These are phyloP conservation scores for Pseudochirops cupreus DNA, from an alignment of 2,797 vertebrate species.

Conservation along the genomic window DNA sequence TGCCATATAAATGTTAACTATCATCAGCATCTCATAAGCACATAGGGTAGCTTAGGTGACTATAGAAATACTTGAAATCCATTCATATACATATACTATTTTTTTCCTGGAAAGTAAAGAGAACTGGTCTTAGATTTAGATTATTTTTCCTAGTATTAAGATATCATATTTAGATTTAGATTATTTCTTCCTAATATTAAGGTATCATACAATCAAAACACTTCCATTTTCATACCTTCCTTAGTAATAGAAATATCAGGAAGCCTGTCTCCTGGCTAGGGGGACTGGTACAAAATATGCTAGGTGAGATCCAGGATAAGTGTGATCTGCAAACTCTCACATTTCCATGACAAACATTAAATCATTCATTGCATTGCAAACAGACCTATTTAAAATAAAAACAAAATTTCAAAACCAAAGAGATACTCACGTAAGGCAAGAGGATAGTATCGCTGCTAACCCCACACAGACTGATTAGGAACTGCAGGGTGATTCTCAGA, in stretches of 20 bases:
- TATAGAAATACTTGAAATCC: not conserved
- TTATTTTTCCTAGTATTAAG: constrained; percentile 55
- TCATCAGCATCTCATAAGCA: not conserved
- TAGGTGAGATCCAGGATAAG: not conserved
- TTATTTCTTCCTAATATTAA: constrained; percentile 53
- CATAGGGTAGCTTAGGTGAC: not conserved
- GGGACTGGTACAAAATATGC: constrained; percentile 33
- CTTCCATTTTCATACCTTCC: constrained; percentile 48
- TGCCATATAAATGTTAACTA: not conserved
- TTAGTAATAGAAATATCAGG: not conserved
- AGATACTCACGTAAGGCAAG: constrained; percentile 93
- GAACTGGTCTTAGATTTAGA: constrained; percentile 74
- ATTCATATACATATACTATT: not conserved
- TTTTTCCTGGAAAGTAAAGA: not conserved
- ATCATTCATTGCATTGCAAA: not conserved
- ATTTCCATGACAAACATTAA: not conserved
- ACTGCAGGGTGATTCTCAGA: constrained; percentile 95
- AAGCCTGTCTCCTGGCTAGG: constrained; percentile 34
- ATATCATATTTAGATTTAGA: constrained; percentile 73
- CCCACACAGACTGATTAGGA: constrained; percentile 97
- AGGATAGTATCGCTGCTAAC: constrained; percentile 98
- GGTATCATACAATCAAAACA: constrained; percentile 74
- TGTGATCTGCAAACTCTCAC: not conserved
- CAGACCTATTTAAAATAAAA: not conserved
- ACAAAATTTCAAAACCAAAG: not conserved